Conservation (phyloP, 2,113 vertebrate genomes). For the Acrocephalus kingi region DNA sequence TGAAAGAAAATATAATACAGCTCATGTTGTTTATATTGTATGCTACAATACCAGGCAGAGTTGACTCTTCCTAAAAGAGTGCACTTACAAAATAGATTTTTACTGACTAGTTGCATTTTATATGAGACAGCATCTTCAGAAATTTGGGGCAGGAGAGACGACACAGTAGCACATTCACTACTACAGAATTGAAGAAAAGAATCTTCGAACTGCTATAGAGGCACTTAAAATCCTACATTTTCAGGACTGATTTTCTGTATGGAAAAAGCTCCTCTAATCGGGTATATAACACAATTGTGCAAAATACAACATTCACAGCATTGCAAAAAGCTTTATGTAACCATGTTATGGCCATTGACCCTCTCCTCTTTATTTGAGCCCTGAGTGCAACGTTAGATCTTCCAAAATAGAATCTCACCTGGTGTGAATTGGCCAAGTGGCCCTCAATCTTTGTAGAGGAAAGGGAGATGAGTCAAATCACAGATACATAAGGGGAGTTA, state of each 20-base stretch:
- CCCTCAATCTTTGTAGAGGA: not conserved
- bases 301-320: not conserved
- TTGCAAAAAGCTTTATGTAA: not conserved
- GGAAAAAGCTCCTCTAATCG: not conserved
- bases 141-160: not conserved
- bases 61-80: not conserved
- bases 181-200: not conserved
- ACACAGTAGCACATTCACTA: not conserved
- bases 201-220: not conserved
- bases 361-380: not conserved
- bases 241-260: not conserved
- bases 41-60: not conserved
- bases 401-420: not conserved
- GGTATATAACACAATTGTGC: not conserved
- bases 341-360: rapidly evolving
- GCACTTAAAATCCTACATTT: not conserved
- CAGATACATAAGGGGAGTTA: not conserved
- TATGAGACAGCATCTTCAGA: not conserved
- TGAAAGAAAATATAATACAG: not conserved
- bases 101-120: not conserved
- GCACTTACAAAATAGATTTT: not conserved
- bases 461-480: not conserved
- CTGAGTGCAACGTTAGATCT: not conserved
- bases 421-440: not conserved
- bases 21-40: not conserved